Conservation (phyloP, 37 sponge, comb jelly and placozoan genomes). For the Aplysina aerophoba region DNA sequence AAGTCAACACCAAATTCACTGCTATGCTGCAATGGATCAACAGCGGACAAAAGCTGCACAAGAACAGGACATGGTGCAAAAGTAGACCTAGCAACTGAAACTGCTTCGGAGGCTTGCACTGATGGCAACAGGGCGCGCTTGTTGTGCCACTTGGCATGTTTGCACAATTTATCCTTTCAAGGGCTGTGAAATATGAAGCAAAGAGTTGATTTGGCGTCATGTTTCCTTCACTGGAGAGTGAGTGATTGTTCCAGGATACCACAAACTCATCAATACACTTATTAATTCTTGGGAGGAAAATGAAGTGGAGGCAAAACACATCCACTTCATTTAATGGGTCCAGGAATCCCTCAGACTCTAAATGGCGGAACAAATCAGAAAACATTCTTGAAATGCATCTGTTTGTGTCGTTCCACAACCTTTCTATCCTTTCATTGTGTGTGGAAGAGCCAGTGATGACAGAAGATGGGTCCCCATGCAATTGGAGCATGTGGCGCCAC, state of each 20-base stretch:
- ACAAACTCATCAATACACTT: background rate
- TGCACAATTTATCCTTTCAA: too few relatives aligned
- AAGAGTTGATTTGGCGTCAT: too few relatives aligned
- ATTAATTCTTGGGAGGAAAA: slow-evolving; percentile 6
- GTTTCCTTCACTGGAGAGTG: slow-evolving; percentile 15
- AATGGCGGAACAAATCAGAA: background rate
- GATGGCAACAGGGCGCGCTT: too few relatives aligned
- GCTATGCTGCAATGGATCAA: too few relatives aligned
- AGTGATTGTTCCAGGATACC: slow-evolving; percentile 11
- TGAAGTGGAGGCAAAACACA: slow-evolving; percentile 47
- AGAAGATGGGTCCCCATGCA: background rate
- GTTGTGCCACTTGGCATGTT: too few relatives aligned
- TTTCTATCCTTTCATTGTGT: slow-evolving; percentile 34
- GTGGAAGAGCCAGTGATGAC: background rate
- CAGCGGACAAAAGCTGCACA: background rate
- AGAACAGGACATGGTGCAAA: slow-evolving; percentile 9
- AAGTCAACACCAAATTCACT: too few relatives aligned
- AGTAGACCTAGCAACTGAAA: background rate
- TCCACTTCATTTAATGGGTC: slow-evolving; percentile 48
- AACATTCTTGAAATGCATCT: slow-evolving; percentile 25
- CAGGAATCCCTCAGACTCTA: slow-evolving; percentile 26
- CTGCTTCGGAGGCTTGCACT: too few relatives aligned
- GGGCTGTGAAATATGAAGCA: too few relatives aligned
- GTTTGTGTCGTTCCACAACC: slow-evolving; percentile 57
- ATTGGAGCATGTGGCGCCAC: background rate